Conservation (phyloP, 2,797 vertebrate species). For the Mormyrops attenuatus region DNA sequence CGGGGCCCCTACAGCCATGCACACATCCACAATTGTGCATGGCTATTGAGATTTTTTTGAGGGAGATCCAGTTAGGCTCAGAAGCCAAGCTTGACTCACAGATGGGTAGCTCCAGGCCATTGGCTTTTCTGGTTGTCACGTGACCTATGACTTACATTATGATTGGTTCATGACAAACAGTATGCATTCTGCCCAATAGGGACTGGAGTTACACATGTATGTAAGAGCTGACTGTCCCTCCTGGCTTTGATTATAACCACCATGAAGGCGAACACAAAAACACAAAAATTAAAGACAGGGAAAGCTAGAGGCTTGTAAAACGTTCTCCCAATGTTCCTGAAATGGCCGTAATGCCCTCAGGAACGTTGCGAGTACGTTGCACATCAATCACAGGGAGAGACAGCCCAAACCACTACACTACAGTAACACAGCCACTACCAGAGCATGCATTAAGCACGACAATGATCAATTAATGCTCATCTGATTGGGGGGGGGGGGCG, state of each 20-base stretch:
- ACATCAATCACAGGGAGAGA: slow-evolving; percentile 18
- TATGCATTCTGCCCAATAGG: background rate
- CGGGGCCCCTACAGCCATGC: background rate
- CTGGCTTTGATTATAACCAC: background rate
- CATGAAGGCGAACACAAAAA: background rate
- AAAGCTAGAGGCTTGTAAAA: background rate
- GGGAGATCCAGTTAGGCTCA: background rate
- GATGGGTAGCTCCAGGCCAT: background rate
- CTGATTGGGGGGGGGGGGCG: slow-evolving; percentile 25
- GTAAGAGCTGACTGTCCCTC: background rate
- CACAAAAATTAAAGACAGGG: background rate
- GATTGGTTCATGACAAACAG: background rate
- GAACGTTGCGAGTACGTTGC: background rate
- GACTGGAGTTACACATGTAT: background rate
- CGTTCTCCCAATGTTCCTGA: background rate
- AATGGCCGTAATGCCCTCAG: background rate
- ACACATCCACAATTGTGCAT: background rate
- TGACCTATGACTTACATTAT: background rate
- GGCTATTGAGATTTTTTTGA: background rate
- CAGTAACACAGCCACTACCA: slow-evolving; percentile 50
- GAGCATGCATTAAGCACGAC: slow-evolving; percentile 41
- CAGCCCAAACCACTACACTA: slow-evolving; percentile 49
- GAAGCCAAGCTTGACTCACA: background rate
- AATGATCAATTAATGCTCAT: slow-evolving; percentile 29
- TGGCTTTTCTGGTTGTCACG: background rate